A percentile compares a stretch with the other conserved stretches of the same genome.
Conservation (phyloP, 2,888 invertebrate genomes). For the Gibbula magus region DNA sequence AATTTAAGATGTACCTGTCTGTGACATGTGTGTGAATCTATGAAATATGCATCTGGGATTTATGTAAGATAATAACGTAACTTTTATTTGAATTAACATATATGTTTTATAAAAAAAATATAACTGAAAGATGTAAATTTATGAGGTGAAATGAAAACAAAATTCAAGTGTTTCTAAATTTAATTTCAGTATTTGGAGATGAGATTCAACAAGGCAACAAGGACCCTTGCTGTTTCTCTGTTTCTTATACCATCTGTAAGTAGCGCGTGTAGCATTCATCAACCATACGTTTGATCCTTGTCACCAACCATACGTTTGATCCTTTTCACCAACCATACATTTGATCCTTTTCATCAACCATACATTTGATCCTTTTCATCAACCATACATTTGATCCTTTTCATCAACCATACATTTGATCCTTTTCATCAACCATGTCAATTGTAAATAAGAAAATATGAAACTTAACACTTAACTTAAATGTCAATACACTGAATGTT, state of each 20-base stretch:
- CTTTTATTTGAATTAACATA: no score
- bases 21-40: no score
- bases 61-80: no score
- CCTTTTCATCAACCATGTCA: not conserved
- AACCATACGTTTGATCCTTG: not conserved
- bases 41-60: no score
- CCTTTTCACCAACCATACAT: not conserved
- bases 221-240: constrained; percentile 42
- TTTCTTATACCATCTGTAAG: constrained; percentile 29
- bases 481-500: no score
- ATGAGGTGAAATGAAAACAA: not conserved
- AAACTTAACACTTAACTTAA: not conserved
- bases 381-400: not conserved
- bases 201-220: constrained; percentile 50
- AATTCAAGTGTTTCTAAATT: not conserved
- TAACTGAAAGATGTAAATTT: no score
- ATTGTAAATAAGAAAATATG: not conserved
- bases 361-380: not conserved
- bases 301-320: not conserved
- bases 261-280: not conserved
- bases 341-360: not conserved
- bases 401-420: not conserved
- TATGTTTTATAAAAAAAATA: no score
- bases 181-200: constrained; percentile 55
- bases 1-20: no score